These are phyloP conservation scores for Platichthys stellatus DNA, from an alignment of 2,113 vertebrate species.

Conservation along the genomic window DNA sequence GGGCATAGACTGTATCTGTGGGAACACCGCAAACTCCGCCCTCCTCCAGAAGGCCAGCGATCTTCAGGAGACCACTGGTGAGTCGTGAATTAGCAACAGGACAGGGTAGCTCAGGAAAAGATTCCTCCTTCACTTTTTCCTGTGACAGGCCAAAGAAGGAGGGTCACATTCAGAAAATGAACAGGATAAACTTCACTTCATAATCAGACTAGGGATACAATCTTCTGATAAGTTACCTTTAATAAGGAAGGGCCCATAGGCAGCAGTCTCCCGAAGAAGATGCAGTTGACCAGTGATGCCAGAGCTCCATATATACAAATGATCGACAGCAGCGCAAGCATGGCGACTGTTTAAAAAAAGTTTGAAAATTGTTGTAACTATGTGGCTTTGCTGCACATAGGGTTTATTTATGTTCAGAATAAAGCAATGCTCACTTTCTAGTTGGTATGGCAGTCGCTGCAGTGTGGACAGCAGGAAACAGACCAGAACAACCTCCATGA, in stretches of 20 bases:
- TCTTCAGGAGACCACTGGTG: conserved; percentile 85
- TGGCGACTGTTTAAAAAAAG: conserved; percentile 74
- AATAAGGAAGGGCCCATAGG: conserved; percentile 83
- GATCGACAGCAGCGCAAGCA: conserved; percentile 81
- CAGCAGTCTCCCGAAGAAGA: conserved; percentile 83
- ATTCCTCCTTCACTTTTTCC: conserved; percentile 59
- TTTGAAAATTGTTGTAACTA: not conserved
- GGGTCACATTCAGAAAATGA: not conserved
- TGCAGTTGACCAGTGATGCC: conserved; percentile 84
- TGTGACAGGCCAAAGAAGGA: conserved; percentile 17
- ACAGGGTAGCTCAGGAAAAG: conserved; percentile 70
- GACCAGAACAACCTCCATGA: conserved; percentile 86
- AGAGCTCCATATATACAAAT: conserved; percentile 85
- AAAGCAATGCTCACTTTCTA: conserved; percentile 83
- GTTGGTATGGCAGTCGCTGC: conserved; percentile 80
- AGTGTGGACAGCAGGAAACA: conserved; percentile 89
- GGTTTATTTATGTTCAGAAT: not conserved
- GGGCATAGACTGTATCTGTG: conserved; percentile 90
- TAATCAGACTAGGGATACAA: not conserved
- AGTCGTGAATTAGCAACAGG: conserved; percentile 78
- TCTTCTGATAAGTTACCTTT: conserved; percentile 74
- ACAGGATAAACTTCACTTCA: not conserved
- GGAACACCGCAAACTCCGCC: conserved; percentile 88
- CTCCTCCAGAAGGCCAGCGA: conserved; percentile 81
- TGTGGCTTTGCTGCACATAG: not conserved